Conservation (phyloP, 2,888 invertebrate genomes). For the Epirrhoe alternata region DNA sequence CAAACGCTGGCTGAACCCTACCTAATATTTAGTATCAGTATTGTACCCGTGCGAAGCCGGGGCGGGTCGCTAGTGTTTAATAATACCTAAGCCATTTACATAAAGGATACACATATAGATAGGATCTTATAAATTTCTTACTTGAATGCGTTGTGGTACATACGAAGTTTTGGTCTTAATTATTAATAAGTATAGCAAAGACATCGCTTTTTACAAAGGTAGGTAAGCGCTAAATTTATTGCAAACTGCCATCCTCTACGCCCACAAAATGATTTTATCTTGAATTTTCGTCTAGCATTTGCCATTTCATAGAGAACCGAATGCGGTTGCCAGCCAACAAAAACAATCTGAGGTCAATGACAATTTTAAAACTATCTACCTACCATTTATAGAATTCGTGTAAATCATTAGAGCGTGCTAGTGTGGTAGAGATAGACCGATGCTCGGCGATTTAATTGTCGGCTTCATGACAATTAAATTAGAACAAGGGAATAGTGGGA, state of each 20-base stretch:
- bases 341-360: neutral
- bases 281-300: constrained; percentile 24
- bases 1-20: too few species aligned
- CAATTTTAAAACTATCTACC: neutral
- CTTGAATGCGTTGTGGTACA: neutral
- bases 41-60: too few species aligned
- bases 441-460: neutral
- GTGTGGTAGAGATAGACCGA: neutral
- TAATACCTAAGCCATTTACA: too few species aligned
- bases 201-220: neutral
- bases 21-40: too few species aligned
- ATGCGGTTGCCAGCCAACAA: neutral
- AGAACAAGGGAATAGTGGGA: too few species aligned
- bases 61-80: too few species aligned
- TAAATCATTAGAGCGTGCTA: neutral
- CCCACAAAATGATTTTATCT: constrained; percentile 39
- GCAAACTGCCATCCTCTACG: constrained; percentile 32
- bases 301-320: constrained; percentile 12
- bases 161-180: neutral
- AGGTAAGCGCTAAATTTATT: constrained; percentile 19
- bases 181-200: neutral
- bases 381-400: neutral
- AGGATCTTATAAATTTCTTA: neutral
- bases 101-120: too few species aligned
- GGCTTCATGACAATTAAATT: neutral